Evolutionary conservation across 2,113 vertebrate genomes (phyloP), one percentile per base, ranked within the genome.

Genomic region (Megalops atlanticus): DNA sequence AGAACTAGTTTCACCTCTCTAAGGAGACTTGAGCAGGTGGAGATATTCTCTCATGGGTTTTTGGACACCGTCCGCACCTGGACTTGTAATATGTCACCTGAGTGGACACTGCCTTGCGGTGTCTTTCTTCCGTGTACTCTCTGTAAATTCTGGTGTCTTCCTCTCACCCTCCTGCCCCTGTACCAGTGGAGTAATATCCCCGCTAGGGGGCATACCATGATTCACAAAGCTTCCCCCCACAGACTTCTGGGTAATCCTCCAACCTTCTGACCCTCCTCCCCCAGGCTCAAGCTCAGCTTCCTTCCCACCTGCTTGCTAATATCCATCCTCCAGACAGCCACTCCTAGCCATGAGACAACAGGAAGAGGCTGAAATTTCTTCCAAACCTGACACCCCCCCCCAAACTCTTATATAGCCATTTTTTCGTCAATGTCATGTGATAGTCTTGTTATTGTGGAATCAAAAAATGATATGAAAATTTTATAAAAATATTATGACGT

Each of bases 401-500:
- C 24, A 38, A 64, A 64, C 47, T 69, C 79, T 74, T 64, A n/a
- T 68, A 80, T 77, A 79, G 33, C 38, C 21, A 12, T 54, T 72
- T 74, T 39, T 43, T 80, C 70, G 58, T 64, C 43, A 70, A 31
- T 74, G 79, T 85, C 38, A 81, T 79, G 86, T 86, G 80, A 78
- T 84, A 69, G 71, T 89, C 52, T 86, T 78, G 86, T 89, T 87
- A 39, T 87, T 82, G 86, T 89, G 86, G 49, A 81, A 58, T 64
- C 85, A 49, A 64, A 64, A 21, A n/a, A n/a, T n/a, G 31, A 64
- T 45, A 64, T 31, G 2, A 10, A 64, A 15, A 64, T 74, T 83
- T 74, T 33, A 36, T 35, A 18, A 77, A 64, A n/a, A 4, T 21
- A 78, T 76, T 35, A 68, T 41, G 45, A 54, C 68, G 52, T 43